Conservation (phyloP, 2,113 vertebrate species). For the Phainopepla nitens region DNA sequence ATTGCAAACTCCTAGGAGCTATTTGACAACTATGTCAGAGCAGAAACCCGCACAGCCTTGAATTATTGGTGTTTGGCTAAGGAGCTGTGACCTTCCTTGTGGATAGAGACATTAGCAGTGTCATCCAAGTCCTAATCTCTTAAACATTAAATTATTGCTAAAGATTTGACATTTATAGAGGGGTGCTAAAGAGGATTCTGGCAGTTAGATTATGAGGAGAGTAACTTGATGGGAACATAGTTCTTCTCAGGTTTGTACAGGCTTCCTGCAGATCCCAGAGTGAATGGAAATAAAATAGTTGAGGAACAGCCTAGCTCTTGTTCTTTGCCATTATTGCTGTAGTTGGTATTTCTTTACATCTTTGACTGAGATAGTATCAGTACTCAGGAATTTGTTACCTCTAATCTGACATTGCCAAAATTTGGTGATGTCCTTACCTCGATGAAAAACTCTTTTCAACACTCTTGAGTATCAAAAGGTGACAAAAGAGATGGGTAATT, state of each 20-base stretch:
- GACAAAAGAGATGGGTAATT: background rate
- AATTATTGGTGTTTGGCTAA: background rate
- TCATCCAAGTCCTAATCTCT: background rate
- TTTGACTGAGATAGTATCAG: background rate
- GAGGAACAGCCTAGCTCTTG: background rate
- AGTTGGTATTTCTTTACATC: background rate
- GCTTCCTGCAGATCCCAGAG: background rate
- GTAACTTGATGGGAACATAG: background rate
- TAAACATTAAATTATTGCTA: background rate
- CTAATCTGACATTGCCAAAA: background rate
- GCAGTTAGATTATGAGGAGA: background rate
- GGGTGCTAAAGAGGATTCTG: background rate
- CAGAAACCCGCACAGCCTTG: background rate
- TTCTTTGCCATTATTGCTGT: background rate
- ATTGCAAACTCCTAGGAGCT: background rate
- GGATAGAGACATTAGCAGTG: background rate
- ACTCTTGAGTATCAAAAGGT: background rate
- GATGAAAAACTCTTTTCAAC: background rate
- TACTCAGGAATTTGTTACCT: background rate
- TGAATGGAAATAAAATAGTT: background rate
- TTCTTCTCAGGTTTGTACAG: background rate
- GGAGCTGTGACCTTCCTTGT: background rate
- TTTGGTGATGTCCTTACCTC: background rate
- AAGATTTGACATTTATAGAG: background rate
- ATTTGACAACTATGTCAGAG: background rate